Evolutionary conservation across 2,113 vertebrate species (phyloP), one percentile per base, ranked within the genome.

Genomic region (Ammodytes dubius): DNA sequence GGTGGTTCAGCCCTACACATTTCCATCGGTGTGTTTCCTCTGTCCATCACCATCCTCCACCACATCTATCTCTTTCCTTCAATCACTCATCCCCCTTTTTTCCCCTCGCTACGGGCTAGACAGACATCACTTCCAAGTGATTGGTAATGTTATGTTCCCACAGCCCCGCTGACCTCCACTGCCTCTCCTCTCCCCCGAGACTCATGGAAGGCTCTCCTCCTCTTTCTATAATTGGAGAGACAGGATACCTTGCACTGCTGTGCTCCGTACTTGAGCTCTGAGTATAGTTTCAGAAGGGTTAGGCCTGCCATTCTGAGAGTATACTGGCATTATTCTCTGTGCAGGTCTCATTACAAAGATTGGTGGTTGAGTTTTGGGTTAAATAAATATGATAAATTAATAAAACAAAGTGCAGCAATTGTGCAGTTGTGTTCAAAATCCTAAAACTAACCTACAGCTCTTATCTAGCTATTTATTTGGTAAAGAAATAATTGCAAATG

Each of bases 131-230:
- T 73, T 86, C 60, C 77, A 64, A 84, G 67, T 86, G 83, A 91
- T 87, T 89, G 87, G 84, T 89, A 93, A 91, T 85, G 77, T 82
- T 84, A 87, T 75, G 85, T 93, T 89, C 91, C 88, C 92, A 92
- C 82, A 93, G 81, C 82, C 89, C 61, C 42, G 82, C 84, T 93
- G 91, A 92, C 90, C 91, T 88, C 83, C 27, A 53, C 79, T 52
- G 87, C 76, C 54, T 83, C 59, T 53, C 45, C 59, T 53, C 45
- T 85, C 89, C 81, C 79, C 47, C 39, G 92, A 89, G 88, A 88
- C 83, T 82, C 59, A 45, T 54, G 70, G 82, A 27, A 27, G 71
- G 64, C 69, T 88, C 89, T 84, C 82, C 75, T 76, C 84, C 58
- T 80, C 81, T 89, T 77, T 79, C 77, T 86, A 84, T 94, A 91